Evolutionary conservation across 2,888 invertebrate genomes (phyloP).

Genomic region (Nemotelus nigrinus): DNA sequence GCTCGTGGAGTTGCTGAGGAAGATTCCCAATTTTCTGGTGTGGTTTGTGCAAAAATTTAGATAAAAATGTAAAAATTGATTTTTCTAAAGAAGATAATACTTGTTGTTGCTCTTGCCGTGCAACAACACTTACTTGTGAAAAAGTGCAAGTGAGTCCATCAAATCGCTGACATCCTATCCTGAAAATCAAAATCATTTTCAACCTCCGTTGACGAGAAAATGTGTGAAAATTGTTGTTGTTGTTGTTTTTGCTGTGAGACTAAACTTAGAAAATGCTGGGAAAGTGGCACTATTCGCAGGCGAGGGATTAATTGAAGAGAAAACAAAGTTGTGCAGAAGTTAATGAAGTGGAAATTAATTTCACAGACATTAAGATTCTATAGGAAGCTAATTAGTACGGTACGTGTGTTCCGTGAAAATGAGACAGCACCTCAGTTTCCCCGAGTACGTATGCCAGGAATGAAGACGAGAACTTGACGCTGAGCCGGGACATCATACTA

Average conservation of each 20-base stretch:
- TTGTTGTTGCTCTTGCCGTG: not conserved
- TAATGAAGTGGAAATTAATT: constrained; percentile 25
- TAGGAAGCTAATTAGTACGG: constrained; percentile 22
- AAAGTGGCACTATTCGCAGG: not conserved
- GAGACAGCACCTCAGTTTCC: too few species aligned
- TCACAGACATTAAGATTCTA: not conserved
- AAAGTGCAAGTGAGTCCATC: too few species aligned
- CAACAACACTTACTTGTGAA: not conserved
- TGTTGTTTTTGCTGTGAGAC: not conserved
- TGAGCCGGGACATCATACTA: too few species aligned
- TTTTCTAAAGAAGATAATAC: too few species aligned
- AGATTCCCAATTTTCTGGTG: not conserved
- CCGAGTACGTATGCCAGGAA: too few species aligned
- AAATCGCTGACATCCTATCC: too few species aligned
- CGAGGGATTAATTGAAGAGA: constrained; percentile 18
- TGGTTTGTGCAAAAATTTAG: constrained; percentile 9
- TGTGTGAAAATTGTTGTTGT: constrained; percentile 1
- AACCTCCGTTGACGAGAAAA: too few species aligned
- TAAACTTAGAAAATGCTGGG: not conserved
- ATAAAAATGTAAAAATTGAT: not conserved
- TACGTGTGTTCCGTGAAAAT: not conserved
- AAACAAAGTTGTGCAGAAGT: constrained; percentile 12
- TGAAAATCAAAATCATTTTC: too few species aligned
- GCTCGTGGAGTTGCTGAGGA: constrained; percentile 16
- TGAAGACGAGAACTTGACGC: too few species aligned